Evolutionary conservation across 92 coral and sea anemone species (phyloP), one percentile per base, ranked within the genome.

Genomic region (Porites lobata): DNA sequence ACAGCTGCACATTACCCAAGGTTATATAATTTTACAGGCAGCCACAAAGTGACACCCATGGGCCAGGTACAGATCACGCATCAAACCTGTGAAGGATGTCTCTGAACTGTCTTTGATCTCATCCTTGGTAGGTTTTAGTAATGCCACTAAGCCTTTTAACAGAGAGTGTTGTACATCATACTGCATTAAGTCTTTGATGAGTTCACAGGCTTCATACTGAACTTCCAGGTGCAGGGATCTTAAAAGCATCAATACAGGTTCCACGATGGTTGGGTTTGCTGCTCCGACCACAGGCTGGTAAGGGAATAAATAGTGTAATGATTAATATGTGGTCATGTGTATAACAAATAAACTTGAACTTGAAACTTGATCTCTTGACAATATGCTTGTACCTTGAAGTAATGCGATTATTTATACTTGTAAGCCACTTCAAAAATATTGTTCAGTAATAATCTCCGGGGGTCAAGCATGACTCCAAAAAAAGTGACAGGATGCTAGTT

Each of bases 171-270:
- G 91, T 8, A 96, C 91, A 32, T 94, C 98, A 75, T 97, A 97
- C 24, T 87, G 69, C 96, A 97, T 96, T 29, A 97, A 85, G 70
- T 97, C 99, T 70, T 97, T 95, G 66, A 97, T 97, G 62, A 97
- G 94, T 71, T 97, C 99, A 74, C 98, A 97, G 0, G 99, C 98
- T 67, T 96, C 98, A 62, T 97, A 97, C 88, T 97, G 99, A 13
- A 97, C 99, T 61, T 97, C 99, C 26, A 97, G 88, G 81, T 97
- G 99, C n/a, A 97, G 94, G 6, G 99, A 97, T 72, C 95, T 85
- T 54, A 97, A 78, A 65, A 97, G 89, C 92, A 97, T 84, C 70
- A 97, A 65, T 50, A 97, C 96, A 9, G 99, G 96, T 17, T 97
- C 99, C 22, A 96, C 99, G 17, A 97, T 94, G 2, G 94, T 90